phyloP scores from a whole-genome alignment of 2,797 vertebrate species.

The Glossophaga mutica region DNA sequence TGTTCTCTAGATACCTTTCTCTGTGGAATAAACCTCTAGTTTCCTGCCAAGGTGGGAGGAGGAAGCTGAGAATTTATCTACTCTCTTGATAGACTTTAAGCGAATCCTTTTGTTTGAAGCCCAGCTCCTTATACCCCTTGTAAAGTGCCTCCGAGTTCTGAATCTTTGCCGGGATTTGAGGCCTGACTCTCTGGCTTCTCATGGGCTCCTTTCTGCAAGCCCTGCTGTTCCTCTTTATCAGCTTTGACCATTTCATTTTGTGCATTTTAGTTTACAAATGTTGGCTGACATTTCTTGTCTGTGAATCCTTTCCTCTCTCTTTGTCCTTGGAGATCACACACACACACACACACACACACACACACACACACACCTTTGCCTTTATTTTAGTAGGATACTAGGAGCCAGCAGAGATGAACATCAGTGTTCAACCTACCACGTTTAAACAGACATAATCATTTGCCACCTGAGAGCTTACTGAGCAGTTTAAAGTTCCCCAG shows the following conservation, averaged over 20 bases:
- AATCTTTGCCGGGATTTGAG: background rate
- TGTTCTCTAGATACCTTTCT: background rate
- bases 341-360: background rate
- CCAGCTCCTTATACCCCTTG: background rate
- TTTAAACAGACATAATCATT: background rate
- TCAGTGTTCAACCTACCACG: background rate
- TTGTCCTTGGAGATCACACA: background rate
- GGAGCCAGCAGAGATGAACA: background rate
- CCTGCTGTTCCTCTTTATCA: background rate
- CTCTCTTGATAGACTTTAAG: background rate
- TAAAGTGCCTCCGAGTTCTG: background rate
- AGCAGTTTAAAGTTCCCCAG: background rate
- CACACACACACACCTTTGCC: background rate
- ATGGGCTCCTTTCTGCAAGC: background rate
- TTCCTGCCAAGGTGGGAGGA: background rate
- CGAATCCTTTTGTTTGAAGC: background rate
- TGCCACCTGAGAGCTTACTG: background rate
- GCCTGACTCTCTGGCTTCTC: background rate
- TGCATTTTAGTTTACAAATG: background rate
- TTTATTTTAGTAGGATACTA: background rate
- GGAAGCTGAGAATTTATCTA: background rate
- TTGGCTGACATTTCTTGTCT: background rate
- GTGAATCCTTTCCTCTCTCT: background rate
- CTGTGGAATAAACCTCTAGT: background rate
- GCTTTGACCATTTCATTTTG: conserved; percentile 5